A percentile compares a stretch with the other conserved stretches of the same genome.
phyloP scores from a whole-genome alignment of 2,797 vertebrate species.

The Gymnodraco acuticeps region DNA sequence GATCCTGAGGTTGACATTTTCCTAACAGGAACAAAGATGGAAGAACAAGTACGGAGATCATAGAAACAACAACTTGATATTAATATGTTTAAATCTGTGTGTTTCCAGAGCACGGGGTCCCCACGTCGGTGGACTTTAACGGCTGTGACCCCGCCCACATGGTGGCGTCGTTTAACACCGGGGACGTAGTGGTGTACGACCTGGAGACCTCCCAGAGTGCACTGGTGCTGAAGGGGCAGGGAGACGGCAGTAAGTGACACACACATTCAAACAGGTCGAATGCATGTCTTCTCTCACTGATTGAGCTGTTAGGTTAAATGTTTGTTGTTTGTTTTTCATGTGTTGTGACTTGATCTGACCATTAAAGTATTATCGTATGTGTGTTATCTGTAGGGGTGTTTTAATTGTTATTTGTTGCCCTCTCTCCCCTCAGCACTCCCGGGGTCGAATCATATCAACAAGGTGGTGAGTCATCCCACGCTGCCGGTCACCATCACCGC shows the following conservation, averaged over 20 bases:
- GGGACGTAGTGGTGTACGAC: constrained; percentile 93
- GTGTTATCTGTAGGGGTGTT: too few species aligned
- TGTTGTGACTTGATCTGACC: too few species aligned
- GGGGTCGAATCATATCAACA: constrained; percentile 93
- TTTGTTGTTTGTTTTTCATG: too few species aligned
- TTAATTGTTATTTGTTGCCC: rapidly evolving
- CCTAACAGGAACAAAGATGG: too few species aligned
- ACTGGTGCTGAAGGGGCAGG: constrained; percentile 91
- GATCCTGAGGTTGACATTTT: too few species aligned
- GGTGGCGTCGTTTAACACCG: constrained; percentile 93
- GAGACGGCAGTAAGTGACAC: constrained; percentile 88
- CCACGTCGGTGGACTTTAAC: constrained; percentile 96
- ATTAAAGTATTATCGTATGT: too few species aligned
- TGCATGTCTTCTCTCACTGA: too few species aligned
- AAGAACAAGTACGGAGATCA: background rate
- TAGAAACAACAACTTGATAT: background rate
- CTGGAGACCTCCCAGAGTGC: constrained; percentile 95
- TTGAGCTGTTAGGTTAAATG: too few species aligned
- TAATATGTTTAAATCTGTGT: background rate
- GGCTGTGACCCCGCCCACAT: constrained; percentile 97
- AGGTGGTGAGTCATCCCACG: constrained; percentile 98
- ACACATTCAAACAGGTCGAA: too few species aligned
- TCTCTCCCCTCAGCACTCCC: constrained; percentile 82
- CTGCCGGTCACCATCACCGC: constrained; percentile 97
- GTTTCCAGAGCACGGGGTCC: constrained; percentile 90